Percentiles rank a stretch among this genome's conserved stretches.
Conservation (phyloP, 2,113 vertebrate genomes). For the Tenebrosternarchus preto region DNA sequence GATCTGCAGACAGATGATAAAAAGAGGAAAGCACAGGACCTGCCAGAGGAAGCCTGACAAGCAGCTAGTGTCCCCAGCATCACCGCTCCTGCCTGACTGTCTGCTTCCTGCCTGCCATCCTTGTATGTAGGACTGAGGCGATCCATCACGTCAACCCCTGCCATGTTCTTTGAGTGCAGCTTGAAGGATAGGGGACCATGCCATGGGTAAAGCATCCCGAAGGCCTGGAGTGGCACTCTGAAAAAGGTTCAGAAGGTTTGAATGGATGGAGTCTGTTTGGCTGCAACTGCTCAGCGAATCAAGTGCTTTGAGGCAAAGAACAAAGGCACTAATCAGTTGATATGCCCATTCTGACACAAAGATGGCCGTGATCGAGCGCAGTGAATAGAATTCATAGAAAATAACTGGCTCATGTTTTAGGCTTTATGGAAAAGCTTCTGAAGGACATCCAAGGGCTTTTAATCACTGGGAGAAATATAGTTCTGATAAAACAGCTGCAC, state of each 20-base stretch:
- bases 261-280: slow-evolving; percentile 36
- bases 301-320: slow-evolving; percentile 35
- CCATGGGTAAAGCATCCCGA: slow-evolving; percentile 18
- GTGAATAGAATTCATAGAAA: slow-evolving; percentile 36
- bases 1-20: slow-evolving; percentile 21
- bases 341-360: slow-evolving; percentile 29
- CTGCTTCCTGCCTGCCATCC: background rate
- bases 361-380: slow-evolving; percentile 11
- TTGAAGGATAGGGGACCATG: slow-evolving; percentile 34
- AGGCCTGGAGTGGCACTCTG: slow-evolving; percentile 20
- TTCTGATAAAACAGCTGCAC: slow-evolving; percentile 23
- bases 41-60: slow-evolving; percentile 40
- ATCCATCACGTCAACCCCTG: slow-evolving; percentile 40
- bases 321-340: slow-evolving; percentile 48
- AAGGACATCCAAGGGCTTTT: slow-evolving; percentile 26
- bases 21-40: slow-evolving; percentile 33
- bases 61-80: slow-evolving; percentile 29
- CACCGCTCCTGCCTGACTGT: slow-evolving; percentile 3
- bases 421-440: slow-evolving; percentile 30
- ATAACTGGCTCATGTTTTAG: slow-evolving; percentile 16
- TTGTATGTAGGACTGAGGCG: slow-evolving; percentile 37
- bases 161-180: slow-evolving; percentile 36
- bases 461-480: slow-evolving; percentile 36
- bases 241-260: slow-evolving; percentile 41
- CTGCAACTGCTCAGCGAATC: slow-evolving; percentile 37